A percentile compares a stretch with the other conserved stretches of the same genome.
These are phyloP conservation scores for Dreissena rostriformis DNA, from an alignment of 1,140 invertebrate genomes.

Conservation along the genomic window DNA sequence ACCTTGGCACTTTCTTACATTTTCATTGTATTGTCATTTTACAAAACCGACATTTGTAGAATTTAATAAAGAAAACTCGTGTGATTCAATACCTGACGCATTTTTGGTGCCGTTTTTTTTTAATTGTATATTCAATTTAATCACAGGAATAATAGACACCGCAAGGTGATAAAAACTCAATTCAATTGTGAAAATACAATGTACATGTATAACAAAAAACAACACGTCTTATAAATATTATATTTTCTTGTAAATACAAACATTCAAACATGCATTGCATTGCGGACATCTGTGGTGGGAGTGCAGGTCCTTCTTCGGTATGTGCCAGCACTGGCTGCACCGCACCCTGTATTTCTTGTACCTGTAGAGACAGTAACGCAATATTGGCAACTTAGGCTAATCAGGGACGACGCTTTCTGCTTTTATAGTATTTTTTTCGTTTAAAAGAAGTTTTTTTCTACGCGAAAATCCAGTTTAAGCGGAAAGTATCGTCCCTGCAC, in stretches of 20 bases:
- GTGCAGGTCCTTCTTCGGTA: conserved; percentile 79
- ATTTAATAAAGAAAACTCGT: too few species aligned
- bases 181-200: too few species aligned
- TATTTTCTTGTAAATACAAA: conserved; percentile 57
- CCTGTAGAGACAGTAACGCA: conserved; percentile 58
- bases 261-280: conserved; percentile 71
- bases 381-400: background rate
- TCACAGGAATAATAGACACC: too few species aligned
- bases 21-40: too few species aligned
- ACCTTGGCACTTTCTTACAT: too few species aligned
- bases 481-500: background rate
- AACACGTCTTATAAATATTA: conserved; percentile 14
- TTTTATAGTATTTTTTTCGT: too few species aligned
- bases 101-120: too few species aligned
- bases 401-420: too few species aligned
- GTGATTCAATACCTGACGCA: too few species aligned
- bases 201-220: background rate
- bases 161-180: too few species aligned
- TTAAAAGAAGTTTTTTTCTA: background rate
- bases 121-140: too few species aligned
- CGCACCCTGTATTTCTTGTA: conserved; percentile 80
- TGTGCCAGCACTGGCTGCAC: conserved; percentile 78
- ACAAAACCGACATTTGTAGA: too few species aligned
- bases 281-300: conserved; percentile 73
- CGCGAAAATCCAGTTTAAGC: background rate